Conservation (phyloP, 2,797 vertebrate genomes). For the Pteropus rufus region DNA sequence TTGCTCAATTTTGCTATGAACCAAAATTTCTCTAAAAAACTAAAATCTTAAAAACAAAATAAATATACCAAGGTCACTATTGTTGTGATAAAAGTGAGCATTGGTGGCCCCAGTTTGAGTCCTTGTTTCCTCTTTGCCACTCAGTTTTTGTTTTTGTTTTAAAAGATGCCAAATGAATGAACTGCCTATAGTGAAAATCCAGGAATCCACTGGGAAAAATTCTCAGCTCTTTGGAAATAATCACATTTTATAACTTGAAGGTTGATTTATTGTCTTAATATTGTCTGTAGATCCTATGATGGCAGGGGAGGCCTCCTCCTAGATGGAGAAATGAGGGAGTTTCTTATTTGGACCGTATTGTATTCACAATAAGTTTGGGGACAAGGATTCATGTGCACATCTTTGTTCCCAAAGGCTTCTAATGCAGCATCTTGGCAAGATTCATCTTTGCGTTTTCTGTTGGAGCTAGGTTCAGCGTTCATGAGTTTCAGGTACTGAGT, state of each 20-base stretch:
- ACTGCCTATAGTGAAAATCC: neutral
- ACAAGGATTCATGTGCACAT: neutral
- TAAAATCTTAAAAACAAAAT: neutral
- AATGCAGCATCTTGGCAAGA: no score
- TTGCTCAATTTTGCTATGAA: neutral
- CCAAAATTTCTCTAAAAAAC: neutral
- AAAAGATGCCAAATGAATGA: neutral
- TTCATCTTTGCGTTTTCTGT: neutral
- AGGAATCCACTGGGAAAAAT: neutral
- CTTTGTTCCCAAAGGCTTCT: neutral
- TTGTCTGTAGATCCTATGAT: neutral
- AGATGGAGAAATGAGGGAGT: neutral
- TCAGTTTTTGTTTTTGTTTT: neutral
- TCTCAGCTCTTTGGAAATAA: neutral
- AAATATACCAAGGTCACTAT: neutral
- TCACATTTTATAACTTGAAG: neutral
- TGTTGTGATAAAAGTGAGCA: neutral
- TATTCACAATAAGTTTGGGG: neutral
- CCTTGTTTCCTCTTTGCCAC: neutral
- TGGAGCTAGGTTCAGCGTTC: neutral
- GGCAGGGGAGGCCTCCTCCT: neutral
- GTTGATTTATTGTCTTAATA: neutral
- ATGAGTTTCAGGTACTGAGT: neutral
- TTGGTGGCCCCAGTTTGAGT: accelerated
- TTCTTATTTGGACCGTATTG: neutral